A percentile compares a stretch with the other conserved stretches of the same genome.
Evolutionary conservation across 2,113 vertebrate species (phyloP).

Genomic region (Strix uralensis): DNA sequence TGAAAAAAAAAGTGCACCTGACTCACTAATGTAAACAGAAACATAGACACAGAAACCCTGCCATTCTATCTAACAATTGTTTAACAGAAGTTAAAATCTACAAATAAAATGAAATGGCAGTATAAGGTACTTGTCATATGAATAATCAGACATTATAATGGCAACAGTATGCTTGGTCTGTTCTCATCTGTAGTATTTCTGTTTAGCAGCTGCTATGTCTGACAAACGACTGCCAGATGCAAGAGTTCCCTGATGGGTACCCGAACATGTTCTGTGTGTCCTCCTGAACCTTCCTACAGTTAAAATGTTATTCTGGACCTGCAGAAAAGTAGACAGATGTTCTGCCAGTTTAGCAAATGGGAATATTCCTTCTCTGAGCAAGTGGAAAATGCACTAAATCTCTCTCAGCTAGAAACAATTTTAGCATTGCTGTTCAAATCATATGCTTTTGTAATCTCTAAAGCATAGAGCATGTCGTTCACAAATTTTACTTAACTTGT

Average conservation of each 20-base stretch:
- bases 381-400: not conserved
- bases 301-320: not conserved
- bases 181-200: not conserved
- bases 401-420: not conserved
- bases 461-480: not conserved
- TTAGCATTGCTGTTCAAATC: not conserved
- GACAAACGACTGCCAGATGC: not conserved
- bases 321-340: not conserved
- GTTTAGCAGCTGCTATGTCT: not conserved
- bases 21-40: not conserved
- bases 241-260: not conserved
- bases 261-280: not conserved
- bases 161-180: not conserved
- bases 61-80: not conserved
- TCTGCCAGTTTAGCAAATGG: not conserved
- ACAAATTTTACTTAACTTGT: not conserved
- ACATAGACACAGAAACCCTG: not conserved
- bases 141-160: not conserved
- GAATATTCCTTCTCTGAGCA: not conserved
- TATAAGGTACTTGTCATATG: not conserved
- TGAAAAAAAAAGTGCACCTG: not conserved
- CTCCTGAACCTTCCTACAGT: not conserved
- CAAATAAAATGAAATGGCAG: not conserved
- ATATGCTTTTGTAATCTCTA: not conserved
- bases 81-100: not conserved